Conservation (phyloP, 2,888 invertebrate species). For the Athripsodes cinereus region DNA sequence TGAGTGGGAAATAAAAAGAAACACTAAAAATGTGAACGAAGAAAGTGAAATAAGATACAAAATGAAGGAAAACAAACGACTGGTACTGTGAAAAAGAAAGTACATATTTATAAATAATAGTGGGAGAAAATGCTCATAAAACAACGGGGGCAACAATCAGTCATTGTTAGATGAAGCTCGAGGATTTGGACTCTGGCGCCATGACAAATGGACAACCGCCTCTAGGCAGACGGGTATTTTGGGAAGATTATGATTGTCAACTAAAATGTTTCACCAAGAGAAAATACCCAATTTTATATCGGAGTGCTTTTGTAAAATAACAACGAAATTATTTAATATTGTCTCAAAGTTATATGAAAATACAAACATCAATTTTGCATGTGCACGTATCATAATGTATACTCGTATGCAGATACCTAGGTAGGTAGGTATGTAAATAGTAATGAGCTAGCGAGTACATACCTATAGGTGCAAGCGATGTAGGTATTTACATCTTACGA, state of each 20-base stretch:
- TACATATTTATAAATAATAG: too few species aligned
- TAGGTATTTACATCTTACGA: background rate
- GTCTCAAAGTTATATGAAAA: too few species aligned
- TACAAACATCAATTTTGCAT: too few species aligned
- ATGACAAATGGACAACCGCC: slow-evolving; percentile 23
- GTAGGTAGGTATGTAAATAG: too few species aligned
- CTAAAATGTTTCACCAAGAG: background rate
- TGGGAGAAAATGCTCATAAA: slow-evolving; percentile 13
- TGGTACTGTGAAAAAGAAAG: too few species aligned
- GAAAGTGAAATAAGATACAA: background rate
- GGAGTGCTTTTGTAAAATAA: too few species aligned
- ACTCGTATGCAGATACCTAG: too few species aligned
- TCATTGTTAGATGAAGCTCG: slow-evolving; percentile 25
- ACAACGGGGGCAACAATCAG: slow-evolving; percentile 20
- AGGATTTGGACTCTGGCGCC: slow-evolving; percentile 14
- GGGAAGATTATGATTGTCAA: slow-evolving; percentile 14
- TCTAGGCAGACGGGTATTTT: background rate
- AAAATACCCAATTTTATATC: too few species aligned
- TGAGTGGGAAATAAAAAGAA: background rate
- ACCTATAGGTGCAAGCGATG: background rate
- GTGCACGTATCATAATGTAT: too few species aligned
- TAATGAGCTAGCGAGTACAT: too few species aligned
- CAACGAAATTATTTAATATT: too few species aligned
- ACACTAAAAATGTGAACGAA: background rate
- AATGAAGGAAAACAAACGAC: background rate